These are phyloP conservation scores for Mesoclemmys tuberculata DNA, from an alignment of 2,113 vertebrate species.

Conservation along the genomic window DNA sequence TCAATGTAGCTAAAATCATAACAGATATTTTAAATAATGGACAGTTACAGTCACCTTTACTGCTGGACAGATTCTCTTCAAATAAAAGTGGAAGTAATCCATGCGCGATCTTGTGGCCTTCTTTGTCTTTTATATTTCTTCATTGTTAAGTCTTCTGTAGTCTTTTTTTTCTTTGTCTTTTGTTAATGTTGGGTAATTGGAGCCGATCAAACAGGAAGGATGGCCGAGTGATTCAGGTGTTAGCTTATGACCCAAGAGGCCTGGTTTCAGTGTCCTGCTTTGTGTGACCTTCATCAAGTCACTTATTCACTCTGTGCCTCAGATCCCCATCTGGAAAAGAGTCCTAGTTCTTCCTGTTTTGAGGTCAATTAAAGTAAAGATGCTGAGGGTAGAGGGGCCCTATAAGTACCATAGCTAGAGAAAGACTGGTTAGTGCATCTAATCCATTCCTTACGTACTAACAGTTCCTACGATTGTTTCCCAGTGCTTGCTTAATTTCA, in stretches of 20 bases:
- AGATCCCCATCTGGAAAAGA: neutral
- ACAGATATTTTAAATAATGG: neutral
- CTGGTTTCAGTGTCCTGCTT: neutral
- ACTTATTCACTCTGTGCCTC: neutral
- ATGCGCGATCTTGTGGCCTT: neutral
- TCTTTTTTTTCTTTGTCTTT: neutral
- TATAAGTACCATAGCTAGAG: neutral
- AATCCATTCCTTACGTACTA: neutral
- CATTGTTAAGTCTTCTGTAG: neutral
- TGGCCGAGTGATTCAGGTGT: neutral
- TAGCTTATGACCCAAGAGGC: neutral
- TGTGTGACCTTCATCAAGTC: neutral
- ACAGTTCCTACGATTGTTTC: neutral
- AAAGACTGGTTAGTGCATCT: neutral
- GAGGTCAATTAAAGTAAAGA: neutral
- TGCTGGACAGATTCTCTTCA: neutral
- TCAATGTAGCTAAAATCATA: neutral
- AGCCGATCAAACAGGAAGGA: neutral
- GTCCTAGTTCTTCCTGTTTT: neutral
- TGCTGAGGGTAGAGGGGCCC: neutral
- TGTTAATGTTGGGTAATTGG: neutral
- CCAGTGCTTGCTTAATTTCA: neutral
- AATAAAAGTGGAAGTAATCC: neutral
- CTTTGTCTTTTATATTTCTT: neutral
- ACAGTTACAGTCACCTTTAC: neutral